Conservation (phyloP, 2,797 vertebrate genomes). For the Aeoliscus strigatus region DNA sequence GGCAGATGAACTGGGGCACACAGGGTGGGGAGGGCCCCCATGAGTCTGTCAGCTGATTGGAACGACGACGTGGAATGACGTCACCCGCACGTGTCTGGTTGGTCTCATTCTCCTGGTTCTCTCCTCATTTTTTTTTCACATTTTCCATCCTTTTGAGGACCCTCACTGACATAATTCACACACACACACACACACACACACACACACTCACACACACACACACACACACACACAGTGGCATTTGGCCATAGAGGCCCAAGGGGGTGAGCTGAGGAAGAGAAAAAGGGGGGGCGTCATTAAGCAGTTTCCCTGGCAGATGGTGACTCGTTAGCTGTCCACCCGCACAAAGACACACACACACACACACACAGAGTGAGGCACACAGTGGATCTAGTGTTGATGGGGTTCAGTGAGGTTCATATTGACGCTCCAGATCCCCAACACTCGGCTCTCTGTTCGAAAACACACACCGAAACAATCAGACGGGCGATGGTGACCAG, state of each 20-base stretch:
- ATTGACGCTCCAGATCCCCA: too few relatives aligned
- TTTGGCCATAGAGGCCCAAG: constrained; percentile 29
- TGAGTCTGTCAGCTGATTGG: constrained; percentile 30
- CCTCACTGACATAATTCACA: neutral
- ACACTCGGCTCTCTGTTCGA: too few relatives aligned
- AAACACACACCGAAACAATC: too few relatives aligned
- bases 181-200: constrained; percentile 3
- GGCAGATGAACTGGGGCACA: constrained; percentile 38
- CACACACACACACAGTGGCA: constrained; percentile 15
- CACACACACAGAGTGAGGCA: too few relatives aligned
- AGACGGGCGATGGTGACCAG: too few relatives aligned
- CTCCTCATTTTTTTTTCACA: neutral
- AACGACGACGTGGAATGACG: constrained; percentile 16
- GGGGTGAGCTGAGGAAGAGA: constrained; percentile 29
- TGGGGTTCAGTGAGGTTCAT: too few relatives aligned
- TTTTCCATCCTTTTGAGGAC: neutral
- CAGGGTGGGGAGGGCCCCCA: constrained; percentile 24
- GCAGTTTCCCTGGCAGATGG: constrained; percentile 74
- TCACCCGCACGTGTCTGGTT: neutral
- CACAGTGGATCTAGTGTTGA: too few relatives aligned
- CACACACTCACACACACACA: constrained; percentile 7
- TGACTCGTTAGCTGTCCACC: constrained; percentile 49
- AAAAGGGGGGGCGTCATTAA: constrained; percentile 63
- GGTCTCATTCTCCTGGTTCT: neutral
- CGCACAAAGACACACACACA: too few relatives aligned